Percentiles rank a stretch among this genome's conserved stretches.
These are phyloP conservation scores for Brachyopa scutellaris DNA, from an alignment of 2,888 invertebrate genomes.

Conservation along the genomic window DNA sequence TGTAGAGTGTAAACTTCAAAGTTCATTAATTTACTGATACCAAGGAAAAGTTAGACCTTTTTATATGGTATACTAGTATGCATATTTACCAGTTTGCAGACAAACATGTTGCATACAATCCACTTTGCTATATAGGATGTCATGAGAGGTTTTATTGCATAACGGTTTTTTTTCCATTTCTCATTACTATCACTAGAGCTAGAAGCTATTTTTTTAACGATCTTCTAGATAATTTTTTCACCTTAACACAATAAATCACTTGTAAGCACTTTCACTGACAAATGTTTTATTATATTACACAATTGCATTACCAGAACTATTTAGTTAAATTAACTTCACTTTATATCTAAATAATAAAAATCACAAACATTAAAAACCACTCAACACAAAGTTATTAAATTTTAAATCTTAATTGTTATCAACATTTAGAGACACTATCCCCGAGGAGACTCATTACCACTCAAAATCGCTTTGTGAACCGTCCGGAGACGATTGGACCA, in stretches of 20 bases:
- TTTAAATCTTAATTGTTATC: slow-evolving; percentile 39
- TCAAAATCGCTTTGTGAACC: slow-evolving; percentile 85
- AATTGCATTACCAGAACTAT: slow-evolving; percentile 52
- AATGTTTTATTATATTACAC: slow-evolving; percentile 63
- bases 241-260: background rate
- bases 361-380: slow-evolving; percentile 24
- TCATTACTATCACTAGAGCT: background rate
- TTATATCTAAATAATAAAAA: background rate
- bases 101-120: no score
- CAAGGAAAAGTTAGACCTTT: no score
- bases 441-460: slow-evolving; percentile 86
- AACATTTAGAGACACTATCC: slow-evolving; percentile 85
- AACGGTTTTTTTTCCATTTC: background rate
- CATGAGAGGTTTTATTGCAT: background rate
- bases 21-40: no score
- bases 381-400: background rate
- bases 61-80: no score
- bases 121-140: no score
- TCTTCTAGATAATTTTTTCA: background rate
- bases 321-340: slow-evolving; percentile 7
- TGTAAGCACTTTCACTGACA: slow-evolving; percentile 1
- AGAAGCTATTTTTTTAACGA: background rate
- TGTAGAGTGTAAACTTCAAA: no score
- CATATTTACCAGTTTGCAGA: no score
- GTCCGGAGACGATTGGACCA: slow-evolving; percentile 82